Conservation (phyloP, 2,888 invertebrate species). For the Anorthoa munda region DNA sequence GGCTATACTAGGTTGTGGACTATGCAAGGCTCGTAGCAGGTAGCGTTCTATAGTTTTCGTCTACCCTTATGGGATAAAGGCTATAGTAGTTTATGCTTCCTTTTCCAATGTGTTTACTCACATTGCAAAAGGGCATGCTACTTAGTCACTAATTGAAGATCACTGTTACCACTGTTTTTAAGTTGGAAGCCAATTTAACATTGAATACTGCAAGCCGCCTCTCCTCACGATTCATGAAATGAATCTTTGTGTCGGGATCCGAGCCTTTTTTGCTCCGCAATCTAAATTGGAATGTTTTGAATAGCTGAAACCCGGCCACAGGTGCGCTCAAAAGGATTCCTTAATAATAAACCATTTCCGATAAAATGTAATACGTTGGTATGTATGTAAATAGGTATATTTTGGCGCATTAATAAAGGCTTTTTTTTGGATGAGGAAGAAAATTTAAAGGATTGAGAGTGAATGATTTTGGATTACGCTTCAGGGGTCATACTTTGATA, state of each 20-base stretch:
- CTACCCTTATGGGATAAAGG: too few species aligned
- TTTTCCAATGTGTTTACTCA: too few species aligned
- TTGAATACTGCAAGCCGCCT: conserved; percentile 25
- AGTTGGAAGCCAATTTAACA: conserved; percentile 29
- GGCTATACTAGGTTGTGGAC: too few species aligned
- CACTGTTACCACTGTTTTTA: background rate
- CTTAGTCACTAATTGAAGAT: too few species aligned
- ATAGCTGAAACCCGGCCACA: conserved; percentile 77
- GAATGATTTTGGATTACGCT: background rate
- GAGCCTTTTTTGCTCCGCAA: conserved; percentile 67
- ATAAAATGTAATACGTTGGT: conserved; percentile 55
- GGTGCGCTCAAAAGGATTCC: conserved; percentile 77
- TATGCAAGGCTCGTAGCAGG: too few species aligned
- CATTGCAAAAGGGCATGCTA: too few species aligned
- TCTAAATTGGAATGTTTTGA: conserved; percentile 81
- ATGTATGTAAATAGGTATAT: conserved; percentile 25
- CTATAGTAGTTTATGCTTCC: too few species aligned
- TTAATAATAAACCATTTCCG: conserved; percentile 77
- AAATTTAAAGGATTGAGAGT: conserved; percentile 1
- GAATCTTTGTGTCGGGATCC: conserved; percentile 70
- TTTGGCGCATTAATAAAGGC: conserved; percentile 12
- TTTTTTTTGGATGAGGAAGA: background rate
- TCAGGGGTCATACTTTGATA: too few species aligned
- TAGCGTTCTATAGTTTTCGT: too few species aligned
- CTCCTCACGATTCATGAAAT: conserved; percentile 67